Evolutionary conservation across 2,113 vertebrate genomes (phyloP), one percentile per base, ranked within the genome.

Genomic region (Pollimyrus isidori): DNA sequence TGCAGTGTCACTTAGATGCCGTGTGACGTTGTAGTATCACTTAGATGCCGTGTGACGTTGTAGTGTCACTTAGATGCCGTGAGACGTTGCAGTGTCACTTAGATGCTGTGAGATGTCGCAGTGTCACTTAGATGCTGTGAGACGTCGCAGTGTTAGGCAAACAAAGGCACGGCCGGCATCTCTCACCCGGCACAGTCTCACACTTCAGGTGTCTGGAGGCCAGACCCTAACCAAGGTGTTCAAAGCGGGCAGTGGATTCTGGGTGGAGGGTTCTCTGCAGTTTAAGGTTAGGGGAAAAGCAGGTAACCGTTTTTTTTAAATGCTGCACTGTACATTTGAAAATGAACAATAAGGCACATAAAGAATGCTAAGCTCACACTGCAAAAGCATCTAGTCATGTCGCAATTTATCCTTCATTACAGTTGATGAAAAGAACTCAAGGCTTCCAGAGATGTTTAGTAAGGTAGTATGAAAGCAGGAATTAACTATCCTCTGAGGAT

Each of bases 141-240:
- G 82, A 86, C n/a, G 58, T 49, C 50, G 76, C 49, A 35, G 39
- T 89, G 88, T 39, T n/a, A 46, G 21, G 52, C 21, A 48, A 50
- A 83, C 76, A 89, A 85, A 82, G 80, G 19, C 52, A 89, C 52
- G 3, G 19, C 49, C 26, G 42, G 26, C 76, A 84, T 89, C 88
- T 10, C 88, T 85, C 88, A 85, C 23, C 39, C 1, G 21, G 21
- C 39, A 46, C 82, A n/a, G 21, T 84, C 53, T 45, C 39, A 80
- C 49, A 76, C 82, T 83, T 58, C 35, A 23, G 7, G 30, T n/a
- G 80, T 49, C 50, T 89, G 52, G 30, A n/a, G 80, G 80, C 52
- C 30, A 80, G 23, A 30, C 3, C 26, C 45, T 53, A 53, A 52
- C 88, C 73, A 35, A 76, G 73, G 88, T 82, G 15, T 52, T 69